Evolutionary conservation across 53 echinoderm and acorn worm species (phyloP).

Genomic region (Holothuria scabra): DNA sequence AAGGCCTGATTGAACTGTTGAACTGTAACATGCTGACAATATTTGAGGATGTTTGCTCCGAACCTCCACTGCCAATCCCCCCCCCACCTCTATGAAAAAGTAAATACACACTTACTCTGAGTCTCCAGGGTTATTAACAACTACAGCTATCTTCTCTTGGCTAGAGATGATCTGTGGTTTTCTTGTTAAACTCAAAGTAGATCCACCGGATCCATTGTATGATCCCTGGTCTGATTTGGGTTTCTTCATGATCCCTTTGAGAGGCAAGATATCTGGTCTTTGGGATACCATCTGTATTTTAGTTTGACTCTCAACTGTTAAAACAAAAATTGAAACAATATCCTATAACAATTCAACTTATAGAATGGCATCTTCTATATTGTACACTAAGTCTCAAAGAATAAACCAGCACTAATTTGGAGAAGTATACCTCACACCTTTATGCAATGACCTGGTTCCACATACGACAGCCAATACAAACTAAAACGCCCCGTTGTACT

Average conservation of each 20-base stretch:
- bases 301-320: constrained; percentile 66
- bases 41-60: too few relatives aligned
- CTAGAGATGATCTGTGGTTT: constrained; percentile 69
- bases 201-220: constrained; percentile 69
- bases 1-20: too few relatives aligned
- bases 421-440: too few relatives aligned
- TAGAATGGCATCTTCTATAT: not conserved
- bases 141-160: constrained; percentile 62
- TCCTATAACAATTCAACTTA: not conserved
- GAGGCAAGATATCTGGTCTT: constrained; percentile 90
- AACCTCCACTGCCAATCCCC: too few relatives aligned
- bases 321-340: not conserved
- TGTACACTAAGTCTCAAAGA: too few relatives aligned
- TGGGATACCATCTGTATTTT: constrained; percentile 80
- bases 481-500: too few relatives aligned
- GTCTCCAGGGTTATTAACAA: constrained; percentile 36
- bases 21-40: too few relatives aligned
- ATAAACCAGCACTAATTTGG: too few relatives aligned
- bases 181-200: constrained; percentile 78
- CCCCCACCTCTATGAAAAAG: too few relatives aligned
- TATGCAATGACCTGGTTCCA: too few relatives aligned
- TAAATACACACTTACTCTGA: constrained; percentile 67
- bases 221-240: constrained; percentile 78
- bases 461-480: too few relatives aligned
- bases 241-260: constrained; percentile 97